Evolutionary conservation across 2,113 vertebrate genomes (phyloP).

Genomic region (Pampusana beccarii): DNA sequence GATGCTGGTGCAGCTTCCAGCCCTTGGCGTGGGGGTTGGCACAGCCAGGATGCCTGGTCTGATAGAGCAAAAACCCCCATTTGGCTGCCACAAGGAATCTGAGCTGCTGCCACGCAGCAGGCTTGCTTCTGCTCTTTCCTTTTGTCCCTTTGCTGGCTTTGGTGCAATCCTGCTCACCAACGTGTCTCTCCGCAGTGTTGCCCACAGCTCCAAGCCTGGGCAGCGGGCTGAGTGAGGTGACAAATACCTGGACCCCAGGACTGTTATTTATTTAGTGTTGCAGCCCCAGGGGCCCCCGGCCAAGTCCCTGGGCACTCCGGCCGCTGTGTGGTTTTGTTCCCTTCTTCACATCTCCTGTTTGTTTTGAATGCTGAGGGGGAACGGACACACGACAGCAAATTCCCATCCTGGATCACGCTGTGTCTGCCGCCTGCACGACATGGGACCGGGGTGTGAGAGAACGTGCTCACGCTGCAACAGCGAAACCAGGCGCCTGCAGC

Average conservation of each 20-base stretch:
- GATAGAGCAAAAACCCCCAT: not conserved
- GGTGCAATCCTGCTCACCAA: fast-evolving
- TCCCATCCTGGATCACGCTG: not conserved
- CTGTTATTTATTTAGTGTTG: not conserved
- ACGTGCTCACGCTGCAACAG: fast-evolving
- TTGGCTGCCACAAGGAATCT: not conserved
- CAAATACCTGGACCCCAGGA: fast-evolving
- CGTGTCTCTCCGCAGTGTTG: fast-evolving
- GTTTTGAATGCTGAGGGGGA: not conserved
- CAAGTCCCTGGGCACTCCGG: not conserved
- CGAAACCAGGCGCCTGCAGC: not conserved
- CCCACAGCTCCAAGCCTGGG: not conserved
- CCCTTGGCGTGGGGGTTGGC: fast-evolving
- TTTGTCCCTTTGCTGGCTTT: not conserved
- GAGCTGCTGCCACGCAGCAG: not conserved
- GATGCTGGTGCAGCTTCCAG: fast-evolving
- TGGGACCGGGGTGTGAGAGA: not conserved
- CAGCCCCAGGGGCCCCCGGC: fast-evolving
- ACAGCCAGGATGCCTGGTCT: fast-evolving
- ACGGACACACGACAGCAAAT: fast-evolving
- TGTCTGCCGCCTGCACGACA: fast-evolving
- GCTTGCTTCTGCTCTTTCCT: fast-evolving
- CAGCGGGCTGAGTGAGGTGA: not conserved
- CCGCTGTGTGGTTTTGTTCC: not conserved
- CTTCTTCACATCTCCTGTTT: not conserved